A percentile compares a stretch with the other conserved stretches of the same genome.
Conservation (phyloP, 2,888 invertebrate species). For the Elysia crispata region DNA sequence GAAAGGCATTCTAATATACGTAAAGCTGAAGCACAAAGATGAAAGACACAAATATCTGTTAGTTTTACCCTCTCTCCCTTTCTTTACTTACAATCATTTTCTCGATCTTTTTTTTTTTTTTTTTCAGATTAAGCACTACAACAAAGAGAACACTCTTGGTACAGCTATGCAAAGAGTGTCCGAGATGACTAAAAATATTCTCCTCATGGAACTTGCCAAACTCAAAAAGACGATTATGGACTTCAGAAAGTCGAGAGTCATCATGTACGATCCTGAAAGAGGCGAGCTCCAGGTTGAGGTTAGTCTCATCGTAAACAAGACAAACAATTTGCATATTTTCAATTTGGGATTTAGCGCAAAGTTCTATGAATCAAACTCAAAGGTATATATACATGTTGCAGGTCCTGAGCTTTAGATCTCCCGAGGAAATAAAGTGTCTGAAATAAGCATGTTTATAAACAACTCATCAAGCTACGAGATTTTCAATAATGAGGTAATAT, state of each 20-base stretch:
- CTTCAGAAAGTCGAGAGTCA: constrained; percentile 67
- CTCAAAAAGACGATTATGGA: constrained; percentile 61
- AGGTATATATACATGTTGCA: too few relatives aligned
- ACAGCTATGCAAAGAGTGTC: constrained; percentile 52
- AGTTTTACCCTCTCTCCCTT: too few relatives aligned
- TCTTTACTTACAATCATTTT: too few relatives aligned
- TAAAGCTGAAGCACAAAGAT: too few relatives aligned
- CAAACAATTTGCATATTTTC: neutral
- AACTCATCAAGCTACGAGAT: neutral
- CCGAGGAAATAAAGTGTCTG: too few relatives aligned
- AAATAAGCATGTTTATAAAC: neutral
- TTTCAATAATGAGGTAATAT: neutral
- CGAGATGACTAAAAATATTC: constrained; percentile 53
- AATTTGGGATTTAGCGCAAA: too few relatives aligned
- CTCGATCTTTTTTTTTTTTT: too few relatives aligned
- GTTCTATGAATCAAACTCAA: too few relatives aligned
- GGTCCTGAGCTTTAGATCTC: too few relatives aligned
- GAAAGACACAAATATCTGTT: too few relatives aligned
- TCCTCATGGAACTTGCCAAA: constrained; percentile 58
- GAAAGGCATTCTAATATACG: too few relatives aligned
- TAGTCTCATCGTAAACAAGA: neutral
- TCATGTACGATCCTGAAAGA: constrained; percentile 68
- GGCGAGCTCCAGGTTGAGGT: constrained; percentile 73
- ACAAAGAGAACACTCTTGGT: constrained; percentile 57
- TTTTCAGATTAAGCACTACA: constrained; percentile 57